Conservation (phyloP, 1,140 invertebrate species). For the Lucilia cuprina region DNA sequence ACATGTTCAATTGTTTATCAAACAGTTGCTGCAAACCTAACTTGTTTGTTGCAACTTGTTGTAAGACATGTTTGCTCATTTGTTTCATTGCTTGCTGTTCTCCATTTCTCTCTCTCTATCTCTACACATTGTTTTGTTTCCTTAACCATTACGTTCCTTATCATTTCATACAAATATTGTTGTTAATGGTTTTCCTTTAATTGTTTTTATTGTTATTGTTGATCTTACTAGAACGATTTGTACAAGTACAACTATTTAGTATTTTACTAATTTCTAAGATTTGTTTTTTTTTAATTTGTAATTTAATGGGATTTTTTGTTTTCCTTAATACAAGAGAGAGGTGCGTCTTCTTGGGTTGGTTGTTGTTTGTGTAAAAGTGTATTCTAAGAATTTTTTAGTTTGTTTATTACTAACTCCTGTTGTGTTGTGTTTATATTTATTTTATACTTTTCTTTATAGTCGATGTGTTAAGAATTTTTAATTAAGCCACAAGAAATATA, state of each 20-base stretch:
- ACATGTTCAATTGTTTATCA: too few species aligned
- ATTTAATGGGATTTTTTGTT: not conserved
- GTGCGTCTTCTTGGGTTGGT: not conserved
- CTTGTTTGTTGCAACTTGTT: not conserved
- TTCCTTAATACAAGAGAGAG: not conserved
- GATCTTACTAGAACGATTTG: not conserved
- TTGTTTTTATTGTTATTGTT: not conserved
- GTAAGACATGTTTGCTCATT: not conserved
- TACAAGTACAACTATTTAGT: not conserved
- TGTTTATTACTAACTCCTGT: not conserved
- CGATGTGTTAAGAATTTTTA: slow-evolving; percentile 6
- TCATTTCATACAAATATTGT: not conserved
- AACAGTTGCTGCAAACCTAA: not conserved
- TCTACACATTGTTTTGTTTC: not conserved
- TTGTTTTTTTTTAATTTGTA: not conserved
- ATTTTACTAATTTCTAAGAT: not conserved
- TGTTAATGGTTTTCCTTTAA: not conserved
- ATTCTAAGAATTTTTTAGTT: not conserved
- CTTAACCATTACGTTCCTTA: not conserved
- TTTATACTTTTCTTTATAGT: not conserved
- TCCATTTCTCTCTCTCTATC: not conserved
- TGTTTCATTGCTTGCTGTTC: not conserved
- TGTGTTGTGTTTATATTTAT: not conserved
- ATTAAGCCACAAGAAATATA: not conserved
- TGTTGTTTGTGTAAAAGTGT: not conserved